A percentile compares a stretch with the other conserved stretches of the same genome.
Evolutionary conservation across 2,113 vertebrate genomes (phyloP).

Genomic region (Cacatua alba): DNA sequence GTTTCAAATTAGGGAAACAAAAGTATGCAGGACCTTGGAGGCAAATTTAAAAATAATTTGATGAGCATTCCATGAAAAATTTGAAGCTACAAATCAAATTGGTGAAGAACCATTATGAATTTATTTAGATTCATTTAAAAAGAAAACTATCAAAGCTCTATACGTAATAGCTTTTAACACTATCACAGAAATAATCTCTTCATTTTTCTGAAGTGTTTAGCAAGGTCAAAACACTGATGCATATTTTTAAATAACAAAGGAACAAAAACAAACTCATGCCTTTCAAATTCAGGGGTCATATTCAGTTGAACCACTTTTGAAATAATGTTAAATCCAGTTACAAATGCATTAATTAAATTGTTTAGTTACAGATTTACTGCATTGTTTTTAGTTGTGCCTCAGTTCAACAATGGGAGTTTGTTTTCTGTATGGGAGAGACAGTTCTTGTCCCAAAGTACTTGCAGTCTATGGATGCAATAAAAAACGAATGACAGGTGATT

Average conservation of each 20-base stretch:
- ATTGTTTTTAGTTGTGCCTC: not conserved
- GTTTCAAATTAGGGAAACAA: not conserved
- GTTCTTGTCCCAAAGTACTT: not conserved
- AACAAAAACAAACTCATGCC: not conserved
- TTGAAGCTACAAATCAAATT: not conserved
- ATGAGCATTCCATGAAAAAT: not conserved
- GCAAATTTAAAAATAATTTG: not conserved
- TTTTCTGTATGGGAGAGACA: not conserved
- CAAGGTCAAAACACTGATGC: not conserved
- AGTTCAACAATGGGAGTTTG: not conserved
- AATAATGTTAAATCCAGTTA: not conserved
- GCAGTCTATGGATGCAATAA: not conserved
- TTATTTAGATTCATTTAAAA: not conserved
- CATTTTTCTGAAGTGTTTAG: not conserved
- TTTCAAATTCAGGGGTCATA: not conserved
- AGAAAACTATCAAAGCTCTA: not conserved
- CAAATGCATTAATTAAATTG: not conserved
- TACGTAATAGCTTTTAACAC: not conserved
- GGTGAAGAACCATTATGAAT: not conserved
- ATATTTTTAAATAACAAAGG: not conserved
- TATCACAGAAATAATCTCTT: not conserved
- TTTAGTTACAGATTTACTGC: not conserved
- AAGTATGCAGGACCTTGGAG: rapidly evolving
- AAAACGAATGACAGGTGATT: not conserved
- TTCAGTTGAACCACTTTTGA: not conserved